Evolutionary conservation across 2,797 vertebrate species (phyloP), one percentile per base, ranked within the genome.

Genomic region (Tokudaia muenninki): DNA sequence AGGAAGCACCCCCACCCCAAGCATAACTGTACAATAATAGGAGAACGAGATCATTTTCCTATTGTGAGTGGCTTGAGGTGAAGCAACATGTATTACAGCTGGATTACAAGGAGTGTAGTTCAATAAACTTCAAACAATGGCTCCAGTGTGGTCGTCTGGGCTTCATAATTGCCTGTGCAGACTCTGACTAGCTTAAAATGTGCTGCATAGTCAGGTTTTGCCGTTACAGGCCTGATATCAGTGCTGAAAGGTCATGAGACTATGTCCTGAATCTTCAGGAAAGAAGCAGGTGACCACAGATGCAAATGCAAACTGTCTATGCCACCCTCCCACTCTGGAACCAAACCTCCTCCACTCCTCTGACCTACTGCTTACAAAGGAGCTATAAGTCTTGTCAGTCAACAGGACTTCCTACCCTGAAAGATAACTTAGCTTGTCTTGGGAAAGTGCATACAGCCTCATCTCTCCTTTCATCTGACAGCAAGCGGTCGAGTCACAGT

Each of bases 251-350:
- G 50, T n/a, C 4, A 22, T 24, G 14, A 82, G 44, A 83, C 1
- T 77, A 19, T 11, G 24, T 63, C 65, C 52, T 90, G 57, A 52
- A 67, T 92, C 96, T 65, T 65, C 31, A 79, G 31, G 65, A 72
- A 96, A 86, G 70, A 41, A 37, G 37, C 34, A 87, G 31, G 55
- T 91, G 47, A 96, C 50, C 31, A 50, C 17, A 67, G 47, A 86
- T 0, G 0, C 29, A 84, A 84, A 50, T 0, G 17, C 59, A 84
- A 87, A 92, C 57, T 47, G 2, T 26, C 6, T 80, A 81, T 65
- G 74, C 37, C n/a, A 80, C 63, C 63, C 67, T 34, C 72, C 87
- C 86, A 89, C 79, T 92, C 59, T 89, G 57, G 81, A 95, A 96
- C 91, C 84, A 88, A 86, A 31, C 37, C 22, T 41, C 34, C 5